phyloP scores from a whole-genome alignment of 1,140 invertebrate genomes.

The Xylocopa sonorina region DNA sequence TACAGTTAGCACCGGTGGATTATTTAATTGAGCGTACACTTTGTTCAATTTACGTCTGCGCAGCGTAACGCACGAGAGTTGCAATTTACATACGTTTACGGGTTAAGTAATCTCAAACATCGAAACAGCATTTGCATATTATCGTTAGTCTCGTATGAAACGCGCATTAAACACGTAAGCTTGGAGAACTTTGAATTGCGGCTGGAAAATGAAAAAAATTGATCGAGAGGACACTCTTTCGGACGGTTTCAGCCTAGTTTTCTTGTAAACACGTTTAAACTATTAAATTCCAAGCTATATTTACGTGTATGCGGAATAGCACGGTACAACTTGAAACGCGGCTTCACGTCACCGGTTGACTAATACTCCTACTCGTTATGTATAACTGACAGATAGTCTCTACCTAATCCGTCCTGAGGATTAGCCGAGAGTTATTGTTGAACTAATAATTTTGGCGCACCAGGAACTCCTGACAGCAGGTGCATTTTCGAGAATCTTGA shows the following conservation, averaged over 20 bases:
- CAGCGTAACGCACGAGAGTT: not conserved
- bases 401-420: constrained; percentile 44
- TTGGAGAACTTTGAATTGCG: not conserved
- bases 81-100: constrained; percentile 22
- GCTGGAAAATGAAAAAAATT: not conserved
- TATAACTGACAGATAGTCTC: constrained; percentile 49
- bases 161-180: not conserved
- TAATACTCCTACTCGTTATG: constrained; percentile 52
- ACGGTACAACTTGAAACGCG: constrained; percentile 19
- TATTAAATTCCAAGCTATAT: constrained; percentile 40
- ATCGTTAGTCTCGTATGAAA: not conserved
- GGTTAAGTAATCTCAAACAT: not conserved
- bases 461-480: constrained; percentile 13
- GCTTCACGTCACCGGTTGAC: constrained; percentile 41
- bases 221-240: not conserved
- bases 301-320: constrained; percentile 12
- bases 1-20: constrained; percentile 1
- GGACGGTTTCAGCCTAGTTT: not conserved
- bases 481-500: constrained; percentile 9
- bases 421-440: constrained; percentile 50
- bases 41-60: constrained; percentile 17
- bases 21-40: constrained; percentile 22
- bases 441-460: constrained; percentile 44
- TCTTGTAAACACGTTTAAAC: not conserved
- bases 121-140: not conserved